A percentile compares a stretch with the other conserved stretches of the same genome.
Evolutionary conservation across 2,113 vertebrate species (phyloP).

Genomic region (Nanorana parkeri): DNA sequence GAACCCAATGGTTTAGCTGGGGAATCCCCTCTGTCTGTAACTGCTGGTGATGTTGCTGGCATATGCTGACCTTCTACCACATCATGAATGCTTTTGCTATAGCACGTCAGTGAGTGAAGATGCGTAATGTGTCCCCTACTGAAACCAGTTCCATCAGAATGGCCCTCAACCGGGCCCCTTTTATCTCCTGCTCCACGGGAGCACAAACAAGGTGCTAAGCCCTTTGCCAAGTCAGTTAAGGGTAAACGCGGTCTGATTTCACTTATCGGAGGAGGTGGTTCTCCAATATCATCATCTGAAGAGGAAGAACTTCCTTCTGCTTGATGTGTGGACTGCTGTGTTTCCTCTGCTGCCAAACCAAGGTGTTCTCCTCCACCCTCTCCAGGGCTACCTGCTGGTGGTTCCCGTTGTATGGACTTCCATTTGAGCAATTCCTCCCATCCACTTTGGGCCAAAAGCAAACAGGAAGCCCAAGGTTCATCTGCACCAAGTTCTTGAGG

Average conservation of each 20-base stretch:
- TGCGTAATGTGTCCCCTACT: constrained; percentile 46
- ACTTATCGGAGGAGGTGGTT: constrained; percentile 40
- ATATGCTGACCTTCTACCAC: constrained; percentile 45
- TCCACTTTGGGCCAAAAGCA: constrained; percentile 77
- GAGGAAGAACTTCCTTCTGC: constrained; percentile 60
- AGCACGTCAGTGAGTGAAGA: constrained; percentile 49
- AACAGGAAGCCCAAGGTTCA: constrained; percentile 74
- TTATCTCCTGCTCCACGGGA: constrained; percentile 51
- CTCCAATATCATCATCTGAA: constrained; percentile 54
- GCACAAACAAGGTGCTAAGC: constrained; percentile 49
- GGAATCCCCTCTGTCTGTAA: constrained; percentile 35
- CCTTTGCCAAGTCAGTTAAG: constrained; percentile 45
- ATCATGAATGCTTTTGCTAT: constrained; percentile 44
- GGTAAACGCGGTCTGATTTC: constrained; percentile 47
- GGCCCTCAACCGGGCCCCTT: constrained; percentile 33
- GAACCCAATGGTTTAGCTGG: constrained; percentile 17
- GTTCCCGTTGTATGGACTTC: constrained; percentile 67
- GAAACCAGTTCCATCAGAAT: constrained; percentile 44
- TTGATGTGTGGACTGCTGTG: constrained; percentile 29
- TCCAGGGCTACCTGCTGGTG: constrained; percentile 64
- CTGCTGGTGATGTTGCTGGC: constrained; percentile 14
- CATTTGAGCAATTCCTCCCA: constrained; percentile 74
- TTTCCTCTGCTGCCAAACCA: constrained; percentile 39
- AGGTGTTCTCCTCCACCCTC: constrained; percentile 52
- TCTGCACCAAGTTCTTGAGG: constrained; percentile 61